Conservation (phyloP, 2,113 vertebrate species). For the Benitochromis conjunctus region DNA sequence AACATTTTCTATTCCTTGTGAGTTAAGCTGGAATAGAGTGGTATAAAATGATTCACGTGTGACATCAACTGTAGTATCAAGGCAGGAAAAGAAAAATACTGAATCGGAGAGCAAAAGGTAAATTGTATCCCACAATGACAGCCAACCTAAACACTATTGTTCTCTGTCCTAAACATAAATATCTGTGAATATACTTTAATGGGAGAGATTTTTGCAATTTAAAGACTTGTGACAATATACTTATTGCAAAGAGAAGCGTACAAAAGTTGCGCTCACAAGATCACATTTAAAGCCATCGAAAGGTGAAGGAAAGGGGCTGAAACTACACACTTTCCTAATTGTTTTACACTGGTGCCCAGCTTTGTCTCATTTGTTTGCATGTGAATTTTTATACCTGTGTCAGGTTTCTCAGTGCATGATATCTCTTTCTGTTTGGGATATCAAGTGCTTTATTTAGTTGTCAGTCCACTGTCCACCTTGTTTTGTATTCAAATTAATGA, state of each 20-base stretch:
- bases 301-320: neutral
- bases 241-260: neutral
- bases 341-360: neutral
- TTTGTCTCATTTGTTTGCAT: neutral
- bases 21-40: neutral
- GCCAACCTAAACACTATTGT: neutral
- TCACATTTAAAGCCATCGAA: neutral
- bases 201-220: conserved; percentile 14
- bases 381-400: neutral
- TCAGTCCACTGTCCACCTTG: neutral
- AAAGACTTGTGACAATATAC: conserved; percentile 38
- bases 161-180: neutral
- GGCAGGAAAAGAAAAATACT: conserved; percentile 4
- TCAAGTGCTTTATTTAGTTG: neutral
- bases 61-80: neutral
- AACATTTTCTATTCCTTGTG: neutral
- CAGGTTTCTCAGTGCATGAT: neutral
- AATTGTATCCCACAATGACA: neutral
- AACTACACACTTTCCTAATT: neutral
- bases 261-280: neutral
- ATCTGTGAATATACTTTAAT: conserved; percentile 4
- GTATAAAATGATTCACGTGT: neutral
- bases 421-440: neutral
- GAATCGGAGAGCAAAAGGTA: conserved; percentile 8
- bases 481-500: conserved; percentile 1